These are phyloP conservation scores for Erinaceus europaeus DNA, from an alignment of 2,113 vertebrate genomes.

Conservation along the genomic window DNA sequence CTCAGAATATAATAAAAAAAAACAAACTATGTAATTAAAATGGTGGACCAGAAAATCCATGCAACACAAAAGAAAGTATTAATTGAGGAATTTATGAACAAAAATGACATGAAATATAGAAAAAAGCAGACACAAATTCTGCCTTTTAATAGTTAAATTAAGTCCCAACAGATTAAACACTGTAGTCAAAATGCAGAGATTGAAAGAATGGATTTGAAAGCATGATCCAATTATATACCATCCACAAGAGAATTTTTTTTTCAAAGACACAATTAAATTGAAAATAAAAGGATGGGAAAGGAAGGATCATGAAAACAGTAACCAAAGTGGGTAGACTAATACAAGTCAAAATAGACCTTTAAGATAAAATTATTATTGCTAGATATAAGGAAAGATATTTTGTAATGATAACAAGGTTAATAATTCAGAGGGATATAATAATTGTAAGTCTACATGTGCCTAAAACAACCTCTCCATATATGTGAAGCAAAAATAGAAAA, in stretches of 20 bases:
- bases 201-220: slow-evolving; percentile 10
- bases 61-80: slow-evolving; percentile 9
- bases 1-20: slow-evolving; percentile 21
- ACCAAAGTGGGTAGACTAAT: background rate
- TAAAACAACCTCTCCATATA: background rate
- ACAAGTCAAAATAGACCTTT: slow-evolving; percentile 31
- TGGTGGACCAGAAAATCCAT: background rate
- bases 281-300: slow-evolving; percentile 30
- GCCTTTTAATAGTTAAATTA: slow-evolving; percentile 40
- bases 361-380: slow-evolving; percentile 22
- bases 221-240: slow-evolving; percentile 7
- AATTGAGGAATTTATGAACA: background rate
- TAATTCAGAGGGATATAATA: slow-evolving; percentile 18
- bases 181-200: slow-evolving; percentile 7
- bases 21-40: background rate
- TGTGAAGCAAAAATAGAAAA: background rate
- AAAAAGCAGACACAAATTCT: slow-evolving; percentile 12
- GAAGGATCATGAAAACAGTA: background rate
- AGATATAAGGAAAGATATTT: background rate
- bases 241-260: slow-evolving; percentile 5
- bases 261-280: slow-evolving; percentile 37
- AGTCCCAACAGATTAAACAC: slow-evolving; percentile 19
- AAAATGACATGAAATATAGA: background rate
- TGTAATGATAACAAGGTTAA: slow-evolving; percentile 7
- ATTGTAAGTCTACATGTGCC: slow-evolving; percentile 14